Evolutionary conservation across 2,888 invertebrate genomes (phyloP), one percentile per base, ranked within the genome.

Genomic region (Thera obeliscata): DNA sequence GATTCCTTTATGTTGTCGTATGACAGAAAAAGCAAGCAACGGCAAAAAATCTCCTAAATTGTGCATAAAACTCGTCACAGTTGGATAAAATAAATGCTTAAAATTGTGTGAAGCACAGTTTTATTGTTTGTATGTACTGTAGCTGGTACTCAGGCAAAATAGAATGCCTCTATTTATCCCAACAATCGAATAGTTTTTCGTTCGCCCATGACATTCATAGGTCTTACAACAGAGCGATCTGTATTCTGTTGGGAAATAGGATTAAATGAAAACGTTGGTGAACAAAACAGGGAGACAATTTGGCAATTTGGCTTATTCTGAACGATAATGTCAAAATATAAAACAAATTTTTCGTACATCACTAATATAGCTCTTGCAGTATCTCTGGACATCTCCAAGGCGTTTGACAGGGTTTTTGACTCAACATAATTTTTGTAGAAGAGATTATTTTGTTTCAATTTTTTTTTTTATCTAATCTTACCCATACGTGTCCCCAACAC

Each of bases 191-290:
- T 73, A 67, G 62, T 50, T 63, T 67, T 61, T 61, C 35, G 11
- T 57, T 61, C 70, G 74, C 67, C 76, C 75, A 67, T 74, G 72
- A 64, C 69, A 71, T 73, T 74, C 73, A 72, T 74, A 54, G 55
- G 46, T 41, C 49, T 67, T 70, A 35, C 66, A 56, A 38, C 33
- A 66, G 59, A 48, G 60, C 38, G 46, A 50, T 56, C 50, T 65
- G 68, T 41, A 67, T 56, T 67, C 54, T 54, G 67, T 68, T 61
- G 56, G 56, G 58, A 71, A 71, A 69, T 67, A 58, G 63, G 49
- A 43, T 64, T 49, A 52, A 66, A 66, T 68, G 43, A 56, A 63
- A 65, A 41, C 38, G 49, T 66, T 63, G 3, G 41, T 58, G 54
- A 64, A 38, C 46, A 11, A 36, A 61, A 50, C 36, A 58, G 50